Base-by-base conservation (phyloP, 2,797 vertebrate species). In the Sebastes matsubarae region DNA sequence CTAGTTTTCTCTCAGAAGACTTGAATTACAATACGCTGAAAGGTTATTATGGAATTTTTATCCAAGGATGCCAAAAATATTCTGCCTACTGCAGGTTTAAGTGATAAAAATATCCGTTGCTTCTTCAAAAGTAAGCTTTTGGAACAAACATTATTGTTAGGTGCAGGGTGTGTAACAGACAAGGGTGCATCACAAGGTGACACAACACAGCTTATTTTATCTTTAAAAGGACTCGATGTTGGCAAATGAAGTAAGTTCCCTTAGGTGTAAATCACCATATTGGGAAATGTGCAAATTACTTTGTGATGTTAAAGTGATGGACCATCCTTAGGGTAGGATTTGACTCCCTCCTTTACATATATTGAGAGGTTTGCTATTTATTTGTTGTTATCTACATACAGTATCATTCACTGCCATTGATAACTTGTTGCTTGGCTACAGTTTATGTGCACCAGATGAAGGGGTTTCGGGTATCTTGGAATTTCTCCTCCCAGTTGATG, bases 401-500 rank as follows among this genome's bases (percentile, higher is more conserved):
- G 10, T 32, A 52, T 75, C 6, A 63, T 54, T 79, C 46, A 18
- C 11, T 18, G 16, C 5, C 8, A 22, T 25, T 60, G 24, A 58
- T 36, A 27, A 75, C 69, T 80, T 80, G 79, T 84, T 79, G 79
- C 81, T 57, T 72, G 64, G 82, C 57, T 77, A 60, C n/a, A 34
- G 42, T 46, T 36, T 52, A 71, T 60, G 60, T 75, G 29, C 65
- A 73, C 57, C 57, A 76, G 69, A 83, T 34, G 8, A 80, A 57
- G 22, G 55, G 71, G 64, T 75, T 77, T 75, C 16, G 46, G 57
- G 38, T 80, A 18, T 55, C 22, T 71, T 83, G 52, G 81, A 65
- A 74, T 80, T 69, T 83, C 69, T 90, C 60, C 83, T 68, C 73
- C 59, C 34, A 24, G n/a, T 59, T 81, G 70, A 89, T 89, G 55